Evolutionary conservation across 1,140 invertebrate genomes (phyloP).

Genomic region (Leptinotarsa undecemlineata): DNA sequence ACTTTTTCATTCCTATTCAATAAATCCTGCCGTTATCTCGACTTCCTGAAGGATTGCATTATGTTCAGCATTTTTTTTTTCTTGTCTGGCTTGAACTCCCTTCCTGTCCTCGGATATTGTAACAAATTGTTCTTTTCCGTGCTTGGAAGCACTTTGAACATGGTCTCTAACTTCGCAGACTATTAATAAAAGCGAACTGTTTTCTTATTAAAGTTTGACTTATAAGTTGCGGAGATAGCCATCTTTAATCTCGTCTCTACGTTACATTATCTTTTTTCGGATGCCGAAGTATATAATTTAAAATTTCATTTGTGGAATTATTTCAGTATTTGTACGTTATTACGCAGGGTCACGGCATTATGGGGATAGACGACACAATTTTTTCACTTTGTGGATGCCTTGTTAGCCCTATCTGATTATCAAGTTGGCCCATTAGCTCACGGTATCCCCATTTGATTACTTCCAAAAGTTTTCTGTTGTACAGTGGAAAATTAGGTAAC

Average conservation of each 20-base stretch:
- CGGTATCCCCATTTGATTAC: too few relatives aligned
- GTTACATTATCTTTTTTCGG: constrained; percentile 31
- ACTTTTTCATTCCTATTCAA: neutral
- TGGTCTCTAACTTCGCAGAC: constrained; percentile 29
- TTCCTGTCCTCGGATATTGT: constrained; percentile 14
- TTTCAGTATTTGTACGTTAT: constrained; percentile 18
- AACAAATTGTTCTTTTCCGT: constrained; percentile 23
- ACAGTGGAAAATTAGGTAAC: too few relatives aligned
- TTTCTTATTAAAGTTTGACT: constrained; percentile 39
- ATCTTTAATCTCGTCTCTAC: constrained; percentile 33
- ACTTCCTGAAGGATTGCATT: neutral
- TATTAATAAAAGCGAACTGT: constrained; percentile 35
- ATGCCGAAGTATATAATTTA: constrained; percentile 30
- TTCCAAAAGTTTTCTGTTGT: too few relatives aligned
- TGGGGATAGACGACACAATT: neutral
- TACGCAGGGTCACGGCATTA: constrained; percentile 4
- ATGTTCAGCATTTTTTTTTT: constrained; percentile 12
- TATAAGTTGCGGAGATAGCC: constrained; percentile 34
- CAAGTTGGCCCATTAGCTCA: too few relatives aligned
- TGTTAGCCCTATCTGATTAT: too few relatives aligned
- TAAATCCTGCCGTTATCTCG: neutral
- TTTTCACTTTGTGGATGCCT: too few relatives aligned
- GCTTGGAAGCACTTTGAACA: constrained; percentile 25
- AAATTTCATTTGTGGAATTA: constrained; percentile 35
- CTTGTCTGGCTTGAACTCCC: constrained; percentile 11